A percentile compares a stretch with the other conserved stretches of the same genome.
Evolutionary conservation across 2,797 vertebrate species (phyloP).

Genomic region (Sylvilagus floridanus): DNA sequence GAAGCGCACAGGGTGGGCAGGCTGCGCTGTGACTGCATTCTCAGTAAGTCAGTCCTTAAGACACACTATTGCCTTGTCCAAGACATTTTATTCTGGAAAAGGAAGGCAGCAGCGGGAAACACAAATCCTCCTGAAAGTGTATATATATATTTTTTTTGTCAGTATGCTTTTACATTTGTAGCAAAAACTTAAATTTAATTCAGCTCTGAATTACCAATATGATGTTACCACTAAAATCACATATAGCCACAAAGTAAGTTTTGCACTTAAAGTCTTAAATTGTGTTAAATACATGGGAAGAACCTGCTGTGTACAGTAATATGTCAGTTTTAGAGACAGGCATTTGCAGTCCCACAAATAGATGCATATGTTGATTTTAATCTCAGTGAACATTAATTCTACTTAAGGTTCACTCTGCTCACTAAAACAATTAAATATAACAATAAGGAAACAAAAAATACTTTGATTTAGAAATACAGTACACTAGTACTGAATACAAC

Average conservation of each 20-base stretch:
- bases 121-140: constrained; percentile 2
- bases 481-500: background rate
- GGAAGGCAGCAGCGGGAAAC: background rate
- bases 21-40: background rate
- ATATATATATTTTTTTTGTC: background rate
- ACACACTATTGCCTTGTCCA: background rate
- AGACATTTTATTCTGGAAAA: background rate
- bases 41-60: background rate
- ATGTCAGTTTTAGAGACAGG: background rate
- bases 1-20: background rate
- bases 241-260: background rate
- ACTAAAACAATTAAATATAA: constrained; percentile 11
- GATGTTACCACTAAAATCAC: background rate
- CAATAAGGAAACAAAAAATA: background rate
- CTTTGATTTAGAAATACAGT: constrained; percentile 33
- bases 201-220: background rate
- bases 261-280: background rate
- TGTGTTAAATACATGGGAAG: constrained; percentile 13
- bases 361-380: constrained; percentile 12
- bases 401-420: background rate
- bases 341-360: background rate
- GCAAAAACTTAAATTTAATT: background rate
- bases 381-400: background rate
- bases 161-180: constrained; percentile 15
- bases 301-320: background rate